Conservation (phyloP, 37 sponge, comb jelly and placozoan species). For the Tethya wilhelma region DNA sequence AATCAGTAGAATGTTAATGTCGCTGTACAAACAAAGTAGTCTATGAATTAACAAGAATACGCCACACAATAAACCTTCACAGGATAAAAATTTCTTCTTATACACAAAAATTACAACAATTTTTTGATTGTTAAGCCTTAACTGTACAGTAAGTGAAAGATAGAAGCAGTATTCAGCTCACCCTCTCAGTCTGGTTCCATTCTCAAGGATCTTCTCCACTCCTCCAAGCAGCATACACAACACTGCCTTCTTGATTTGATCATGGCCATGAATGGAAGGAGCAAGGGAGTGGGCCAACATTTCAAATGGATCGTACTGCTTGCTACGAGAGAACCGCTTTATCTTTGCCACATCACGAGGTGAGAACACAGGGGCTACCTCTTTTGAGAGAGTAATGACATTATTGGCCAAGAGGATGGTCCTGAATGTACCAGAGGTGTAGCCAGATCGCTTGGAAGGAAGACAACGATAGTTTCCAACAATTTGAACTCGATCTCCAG, state of each 20-base stretch:
- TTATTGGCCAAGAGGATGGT: conserved; percentile 91
- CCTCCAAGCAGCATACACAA: conserved; percentile 96
- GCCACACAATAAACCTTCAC: too few relatives aligned
- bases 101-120: background rate
- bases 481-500: conserved; percentile 91
- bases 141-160: background rate
- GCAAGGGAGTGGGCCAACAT: conserved; percentile 93
- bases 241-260: conserved; percentile 93
- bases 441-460: conserved; percentile 87
- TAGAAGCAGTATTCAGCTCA: conserved; percentile 19
- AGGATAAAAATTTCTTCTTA: background rate
- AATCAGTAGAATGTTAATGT: conserved; percentile 94
- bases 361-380: conserved; percentile 82
- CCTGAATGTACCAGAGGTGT: conserved; percentile 90
- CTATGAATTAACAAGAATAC: too few relatives aligned
- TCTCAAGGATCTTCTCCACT: conserved; percentile 95
- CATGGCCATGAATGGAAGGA: conserved; percentile 96
- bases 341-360: conserved; percentile 85
- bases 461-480: conserved; percentile 93
- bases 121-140: background rate
- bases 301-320: conserved; percentile 78
- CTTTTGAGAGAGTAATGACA: conserved; percentile 77
- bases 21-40: conserved; percentile 45
- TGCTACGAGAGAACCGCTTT: conserved; percentile 63
- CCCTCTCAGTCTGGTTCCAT: conserved; percentile 93